phyloP scores from a whole-genome alignment of 2,888 invertebrate genomes.

The Campopleginae sp. region DNA sequence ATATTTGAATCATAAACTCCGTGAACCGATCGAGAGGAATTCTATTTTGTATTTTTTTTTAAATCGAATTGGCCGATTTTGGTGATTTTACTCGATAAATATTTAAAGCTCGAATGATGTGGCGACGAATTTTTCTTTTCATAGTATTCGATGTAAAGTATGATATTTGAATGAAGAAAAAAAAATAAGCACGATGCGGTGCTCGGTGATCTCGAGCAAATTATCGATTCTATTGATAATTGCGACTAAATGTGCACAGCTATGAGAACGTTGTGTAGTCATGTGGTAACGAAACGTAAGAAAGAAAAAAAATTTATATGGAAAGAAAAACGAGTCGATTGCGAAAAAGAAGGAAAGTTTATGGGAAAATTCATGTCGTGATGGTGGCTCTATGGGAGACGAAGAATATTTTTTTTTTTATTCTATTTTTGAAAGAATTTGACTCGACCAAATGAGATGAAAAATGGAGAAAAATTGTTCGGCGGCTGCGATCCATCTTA shows the following conservation, averaged over 20 bases:
- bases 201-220: constrained; percentile 47
- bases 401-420: neutral
- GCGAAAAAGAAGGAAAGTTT: constrained; percentile 36
- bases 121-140: neutral
- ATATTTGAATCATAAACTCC: too few species aligned
- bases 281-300: constrained; percentile 22
- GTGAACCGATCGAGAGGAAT: too few species aligned
- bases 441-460: neutral
- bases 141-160: constrained; percentile 23
- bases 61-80: too few species aligned
- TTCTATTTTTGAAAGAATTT: neutral
- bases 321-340: constrained; percentile 39
- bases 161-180: constrained; percentile 19
- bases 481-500: too few species aligned
- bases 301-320: constrained; percentile 53
- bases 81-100: neutral
- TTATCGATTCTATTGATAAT: constrained; percentile 13
- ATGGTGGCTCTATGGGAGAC: constrained; percentile 39
- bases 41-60: constrained; percentile 22
- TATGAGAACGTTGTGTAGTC: constrained; percentile 58
- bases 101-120: neutral
- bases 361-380: constrained; percentile 57
- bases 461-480: neutral
- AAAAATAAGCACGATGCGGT: constrained; percentile 66
- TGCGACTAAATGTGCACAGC: constrained; percentile 71